Evolutionary conservation across 2,888 invertebrate genomes (phyloP).

Genomic region (Chrysodeixis includens): DNA sequence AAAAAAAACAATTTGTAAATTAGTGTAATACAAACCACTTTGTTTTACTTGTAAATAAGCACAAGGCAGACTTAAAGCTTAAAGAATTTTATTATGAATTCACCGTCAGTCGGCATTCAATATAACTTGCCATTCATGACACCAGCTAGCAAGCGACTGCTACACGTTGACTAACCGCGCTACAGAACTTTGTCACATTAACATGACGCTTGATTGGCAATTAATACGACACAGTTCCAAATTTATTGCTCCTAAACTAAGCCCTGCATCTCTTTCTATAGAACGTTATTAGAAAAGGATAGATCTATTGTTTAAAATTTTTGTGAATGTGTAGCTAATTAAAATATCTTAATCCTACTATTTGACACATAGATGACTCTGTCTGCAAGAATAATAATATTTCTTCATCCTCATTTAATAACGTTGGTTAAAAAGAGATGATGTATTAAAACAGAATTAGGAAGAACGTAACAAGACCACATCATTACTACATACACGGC

Average conservation of each 20-base stretch:
- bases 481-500: slow-evolving; percentile 43
- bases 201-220: slow-evolving; percentile 47
- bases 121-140: neutral
- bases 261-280: neutral
- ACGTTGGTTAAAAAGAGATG: neutral
- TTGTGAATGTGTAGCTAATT: neutral
- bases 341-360: neutral
- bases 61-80: no score
- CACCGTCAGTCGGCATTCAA: neutral
- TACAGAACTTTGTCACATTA: slow-evolving; percentile 21
- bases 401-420: neutral
- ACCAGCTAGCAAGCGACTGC: neutral
- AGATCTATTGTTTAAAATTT: neutral
- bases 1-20: no score
- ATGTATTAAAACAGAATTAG: neutral
- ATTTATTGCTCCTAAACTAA: neutral
- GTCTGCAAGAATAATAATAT: no score
- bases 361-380: no score
- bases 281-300: neutral
- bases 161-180: slow-evolving; percentile 7
- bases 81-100: no score
- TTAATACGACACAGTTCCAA: slow-evolving; percentile 24
- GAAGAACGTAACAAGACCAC: slow-evolving; percentile 28
- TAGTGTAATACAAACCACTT: no score
- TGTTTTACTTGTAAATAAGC: no score